Conservation (phyloP, 2,797 vertebrate species). For the Synaphobranchus kaupii region DNA sequence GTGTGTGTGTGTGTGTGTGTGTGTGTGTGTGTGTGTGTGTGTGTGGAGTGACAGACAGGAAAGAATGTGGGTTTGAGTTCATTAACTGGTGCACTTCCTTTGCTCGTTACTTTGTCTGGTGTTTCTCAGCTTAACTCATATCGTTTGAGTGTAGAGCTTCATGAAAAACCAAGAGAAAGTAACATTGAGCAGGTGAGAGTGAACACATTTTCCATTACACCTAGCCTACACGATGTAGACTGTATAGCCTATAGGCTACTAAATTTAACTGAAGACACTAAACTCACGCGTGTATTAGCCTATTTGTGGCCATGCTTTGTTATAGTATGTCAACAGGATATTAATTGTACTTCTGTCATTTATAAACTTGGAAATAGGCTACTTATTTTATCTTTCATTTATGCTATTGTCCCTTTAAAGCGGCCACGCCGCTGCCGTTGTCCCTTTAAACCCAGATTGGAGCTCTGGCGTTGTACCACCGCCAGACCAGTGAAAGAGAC, state of each 20-base stretch:
- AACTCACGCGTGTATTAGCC: neutral
- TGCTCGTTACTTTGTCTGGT: neutral
- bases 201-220: neutral
- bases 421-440: constrained; percentile 3
- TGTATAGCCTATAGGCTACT: no score
- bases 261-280: no score
- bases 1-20: neutral
- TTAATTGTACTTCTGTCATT: neutral
- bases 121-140: neutral
- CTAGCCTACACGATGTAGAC: neutral
- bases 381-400: no score
- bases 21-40: constrained; percentile 13
- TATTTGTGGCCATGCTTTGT: neutral
- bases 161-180: neutral
- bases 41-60: constrained; percentile 33
- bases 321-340: neutral
- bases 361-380: neutral
- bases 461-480: neutral
- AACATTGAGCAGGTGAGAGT: neutral
- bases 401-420: neutral
- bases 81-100: constrained; percentile 4
- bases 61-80: constrained; percentile 24
- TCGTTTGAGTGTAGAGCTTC: neutral
- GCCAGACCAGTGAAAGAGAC: neutral
- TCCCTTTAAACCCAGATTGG: constrained; percentile 17